Conservation (phyloP, 2,888 invertebrate species). For the Leuctra nigra region DNA sequence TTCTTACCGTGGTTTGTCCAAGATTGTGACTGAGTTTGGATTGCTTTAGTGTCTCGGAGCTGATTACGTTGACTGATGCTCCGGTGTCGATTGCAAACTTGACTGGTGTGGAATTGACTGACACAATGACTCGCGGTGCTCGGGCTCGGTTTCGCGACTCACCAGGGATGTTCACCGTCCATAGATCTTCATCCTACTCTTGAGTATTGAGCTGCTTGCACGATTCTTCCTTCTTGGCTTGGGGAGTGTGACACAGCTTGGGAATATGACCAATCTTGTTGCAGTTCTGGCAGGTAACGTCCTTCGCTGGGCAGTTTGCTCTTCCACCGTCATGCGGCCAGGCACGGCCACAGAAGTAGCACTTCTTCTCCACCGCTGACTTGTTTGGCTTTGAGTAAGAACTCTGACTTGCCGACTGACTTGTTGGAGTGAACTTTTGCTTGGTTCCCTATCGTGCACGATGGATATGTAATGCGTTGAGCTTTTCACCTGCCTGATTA, state of each 20-base stretch:
- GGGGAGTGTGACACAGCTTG: neutral
- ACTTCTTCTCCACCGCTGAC: too few species aligned
- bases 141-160: too few species aligned
- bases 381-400: too few species aligned
- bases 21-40: neutral
- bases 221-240: neutral
- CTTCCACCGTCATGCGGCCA: neutral
- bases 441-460: neutral
- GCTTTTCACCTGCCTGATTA: neutral
- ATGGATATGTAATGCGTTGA: neutral
- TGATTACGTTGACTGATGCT: constrained; percentile 1
- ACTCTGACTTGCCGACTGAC: too few species aligned
- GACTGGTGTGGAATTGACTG: neutral
- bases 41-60: neutral
- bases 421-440: neutral
- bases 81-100: neutral
- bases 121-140: too few species aligned
- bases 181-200: too few species aligned
- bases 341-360: neutral
- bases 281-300: neutral
- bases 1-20: neutral
- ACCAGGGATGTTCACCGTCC: neutral
- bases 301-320: neutral
- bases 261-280: neutral
- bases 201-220: neutral